Conservation (phyloP, 2,888 invertebrate genomes). For the Prosapia bicincta region DNA sequence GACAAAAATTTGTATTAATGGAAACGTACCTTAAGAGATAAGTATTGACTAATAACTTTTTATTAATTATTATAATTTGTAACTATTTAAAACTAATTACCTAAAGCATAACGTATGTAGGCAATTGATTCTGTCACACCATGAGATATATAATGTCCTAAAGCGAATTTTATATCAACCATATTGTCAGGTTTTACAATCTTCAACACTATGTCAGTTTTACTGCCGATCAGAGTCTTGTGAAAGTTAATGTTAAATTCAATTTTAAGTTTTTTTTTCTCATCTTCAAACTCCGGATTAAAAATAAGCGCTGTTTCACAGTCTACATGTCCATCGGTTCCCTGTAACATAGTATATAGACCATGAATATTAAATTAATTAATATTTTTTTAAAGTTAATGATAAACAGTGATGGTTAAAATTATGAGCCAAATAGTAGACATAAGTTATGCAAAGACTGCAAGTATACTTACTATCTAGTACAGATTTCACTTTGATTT, state of each 20-base stretch:
- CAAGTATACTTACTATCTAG: no score
- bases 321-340: slow-evolving; percentile 68
- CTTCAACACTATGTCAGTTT: slow-evolving; percentile 59
- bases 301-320: slow-evolving; percentile 66
- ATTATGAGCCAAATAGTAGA: no score
- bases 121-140: slow-evolving; percentile 20
- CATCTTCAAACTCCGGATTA: slow-evolving; percentile 55
- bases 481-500: no score
- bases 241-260: slow-evolving; percentile 59
- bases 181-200: slow-evolving; percentile 63
- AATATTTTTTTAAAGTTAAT: no score
- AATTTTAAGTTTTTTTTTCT: slow-evolving; percentile 58
- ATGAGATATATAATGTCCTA: slow-evolving; percentile 45
- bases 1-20: no score
- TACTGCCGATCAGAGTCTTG: slow-evolving; percentile 58
- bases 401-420: no score
- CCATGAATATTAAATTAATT: no score
- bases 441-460: no score
- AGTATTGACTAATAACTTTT: no score
- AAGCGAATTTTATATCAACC: slow-evolving; percentile 59
- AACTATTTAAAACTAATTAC: slow-evolving; percentile 30
- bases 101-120: slow-evolving; percentile 37
- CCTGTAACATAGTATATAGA: slow-evolving; percentile 49
- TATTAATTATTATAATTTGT: no score
- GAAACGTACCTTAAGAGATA: no score